Evolutionary conservation across 2,797 vertebrate genomes (phyloP).

Genomic region (Danio choprae): DNA sequence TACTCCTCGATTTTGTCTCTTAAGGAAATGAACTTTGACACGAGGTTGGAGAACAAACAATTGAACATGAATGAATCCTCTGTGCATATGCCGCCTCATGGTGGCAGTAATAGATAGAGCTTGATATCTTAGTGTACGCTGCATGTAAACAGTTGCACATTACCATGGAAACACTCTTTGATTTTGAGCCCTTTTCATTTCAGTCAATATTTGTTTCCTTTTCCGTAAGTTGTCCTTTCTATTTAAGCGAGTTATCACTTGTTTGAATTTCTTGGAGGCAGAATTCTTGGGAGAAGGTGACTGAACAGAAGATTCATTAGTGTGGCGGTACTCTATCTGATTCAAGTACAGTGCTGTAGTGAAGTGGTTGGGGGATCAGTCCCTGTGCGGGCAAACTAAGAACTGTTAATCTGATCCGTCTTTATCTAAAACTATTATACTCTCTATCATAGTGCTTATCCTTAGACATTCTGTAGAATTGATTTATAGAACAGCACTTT

Average conservation of each 20-base stretch:
- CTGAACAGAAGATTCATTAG: background rate
- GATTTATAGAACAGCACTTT: background rate
- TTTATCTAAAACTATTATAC: background rate
- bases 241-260: background rate
- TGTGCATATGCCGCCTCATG: conserved; percentile 68
- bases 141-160: conserved; percentile 7
- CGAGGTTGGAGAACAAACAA: background rate
- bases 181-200: conserved; percentile 10
- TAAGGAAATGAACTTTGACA: background rate
- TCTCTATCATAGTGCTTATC: background rate
- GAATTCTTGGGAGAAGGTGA: background rate
- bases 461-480: background rate
- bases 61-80: background rate
- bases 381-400: background rate
- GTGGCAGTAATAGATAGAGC: conserved; percentile 70
- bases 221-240: background rate
- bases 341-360: background rate
- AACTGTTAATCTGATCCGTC: conserved; percentile 13
- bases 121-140: conserved; percentile 60
- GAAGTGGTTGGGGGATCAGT: background rate
- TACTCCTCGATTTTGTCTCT: background rate
- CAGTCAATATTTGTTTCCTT: conserved; percentile 5
- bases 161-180: conserved; percentile 14
- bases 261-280: conserved; percentile 18
- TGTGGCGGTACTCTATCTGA: background rate